Base-by-base conservation (phyloP, 2,888 invertebrate species). In the Priocnemis perturbator region DNA sequence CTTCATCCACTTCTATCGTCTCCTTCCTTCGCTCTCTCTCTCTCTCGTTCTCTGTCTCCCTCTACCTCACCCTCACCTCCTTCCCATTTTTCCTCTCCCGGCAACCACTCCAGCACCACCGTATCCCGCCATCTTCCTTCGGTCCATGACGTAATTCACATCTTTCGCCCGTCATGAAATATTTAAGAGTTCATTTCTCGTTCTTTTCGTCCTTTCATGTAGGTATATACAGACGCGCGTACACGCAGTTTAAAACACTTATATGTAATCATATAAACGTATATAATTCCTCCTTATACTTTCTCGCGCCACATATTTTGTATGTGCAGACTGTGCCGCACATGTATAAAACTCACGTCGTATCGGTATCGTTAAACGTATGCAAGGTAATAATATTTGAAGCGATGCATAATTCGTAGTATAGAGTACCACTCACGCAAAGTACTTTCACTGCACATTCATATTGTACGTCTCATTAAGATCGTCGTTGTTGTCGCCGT, bases 121-220 rank as follows among this genome's bases (percentile, higher is more conserved):
- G 57, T 60, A 69, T 55, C 64, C 47, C 71, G 71, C 71, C 77
- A 77, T 78, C 74, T 79, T 78, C 70, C 69, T 60, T 17, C 77
- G 45, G 71, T 76, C 77, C 77, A 76, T 76, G 77, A 78, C 76
- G 80, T 81, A 79, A 82, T 83, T 84, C 82, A 77, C 81, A 80
- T 84, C 82, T 80, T 83, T 79, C 77, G 77, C 74, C 76, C 78
- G 73, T 77, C 81, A 82, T 86, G 81, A 83, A 86, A 85, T 85
- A 86, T 86, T 83, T 82, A 84, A 84, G 73, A 81, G 77, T 77
- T 81, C 74, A 77, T 82, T 79, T 71, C 68, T 64, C 76, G 55
- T 81, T 74, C 75, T 75, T 76, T 76, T 55, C 64, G 26, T 65
- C 44, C 20, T 47, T 60, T 47, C 23, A n/a, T n/a, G n/a, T n/a